These are phyloP conservation scores for Plagiodera versicolora DNA, from an alignment of 2,888 invertebrate genomes.

Conservation along the genomic window DNA sequence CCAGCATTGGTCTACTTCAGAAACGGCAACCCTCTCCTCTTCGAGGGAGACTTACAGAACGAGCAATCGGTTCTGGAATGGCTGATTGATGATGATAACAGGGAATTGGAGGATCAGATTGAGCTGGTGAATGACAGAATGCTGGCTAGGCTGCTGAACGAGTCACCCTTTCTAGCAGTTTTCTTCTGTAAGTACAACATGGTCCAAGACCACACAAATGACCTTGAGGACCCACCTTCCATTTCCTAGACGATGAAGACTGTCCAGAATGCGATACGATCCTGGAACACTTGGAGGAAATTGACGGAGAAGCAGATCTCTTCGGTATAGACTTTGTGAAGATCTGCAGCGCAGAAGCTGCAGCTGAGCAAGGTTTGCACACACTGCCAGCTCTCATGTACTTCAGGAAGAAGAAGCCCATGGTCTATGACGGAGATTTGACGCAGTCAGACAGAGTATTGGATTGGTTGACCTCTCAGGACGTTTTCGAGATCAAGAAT, in stretches of 20 bases:
- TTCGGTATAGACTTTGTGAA: constrained; percentile 95
- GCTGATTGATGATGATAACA: constrained; percentile 90
- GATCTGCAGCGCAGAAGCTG: constrained; percentile 80
- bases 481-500: constrained; percentile 92
- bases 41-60: constrained; percentile 90
- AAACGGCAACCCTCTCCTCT: constrained; percentile 85
- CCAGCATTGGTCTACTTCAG: constrained; percentile 88
- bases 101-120: constrained; percentile 91
- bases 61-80: constrained; percentile 91
- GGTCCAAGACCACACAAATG: no score
- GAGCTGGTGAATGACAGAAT: constrained; percentile 90
- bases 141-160: constrained; percentile 80
- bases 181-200: constrained; percentile 79
- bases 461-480: constrained; percentile 90
- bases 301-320: constrained; percentile 92
- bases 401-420: constrained; percentile 77
- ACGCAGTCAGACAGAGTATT: constrained; percentile 83
- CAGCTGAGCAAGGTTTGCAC: constrained; percentile 79
- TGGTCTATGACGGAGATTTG: constrained; percentile 87
- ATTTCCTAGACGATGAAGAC: constrained; percentile 75
- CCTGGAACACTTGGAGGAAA: constrained; percentile 86
- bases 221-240: not conserved
- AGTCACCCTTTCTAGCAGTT: constrained; percentile 85
- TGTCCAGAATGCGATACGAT: constrained; percentile 92
- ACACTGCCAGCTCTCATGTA: constrained; percentile 86